phyloP scores from a whole-genome alignment of 30 jellyfish, hydroid and myxozoan genomes.

The Aurelia coerulea region DNA sequence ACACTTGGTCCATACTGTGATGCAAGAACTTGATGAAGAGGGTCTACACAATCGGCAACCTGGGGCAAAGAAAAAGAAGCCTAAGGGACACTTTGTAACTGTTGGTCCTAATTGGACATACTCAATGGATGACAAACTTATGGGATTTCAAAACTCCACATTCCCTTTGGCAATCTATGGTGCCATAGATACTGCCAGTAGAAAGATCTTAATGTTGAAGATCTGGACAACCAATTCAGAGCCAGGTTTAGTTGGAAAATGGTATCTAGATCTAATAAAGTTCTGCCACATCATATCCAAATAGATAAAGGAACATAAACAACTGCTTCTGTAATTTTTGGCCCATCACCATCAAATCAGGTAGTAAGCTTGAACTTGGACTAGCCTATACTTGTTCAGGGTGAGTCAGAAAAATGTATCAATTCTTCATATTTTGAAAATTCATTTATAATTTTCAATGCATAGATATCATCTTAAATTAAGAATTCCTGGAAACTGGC shows the following conservation, averaged over 20 bases:
- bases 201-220: conserved; percentile 39
- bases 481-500: too few relatives aligned
- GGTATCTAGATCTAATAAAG: conserved; percentile 64
- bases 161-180: conserved; percentile 78
- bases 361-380: background rate
- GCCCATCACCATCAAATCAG: conserved; percentile 69
- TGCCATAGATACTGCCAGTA: conserved; percentile 66
- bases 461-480: too few relatives aligned
- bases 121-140: conserved; percentile 72
- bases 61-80: conserved; percentile 13
- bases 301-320: conserved; percentile 72
- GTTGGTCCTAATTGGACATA: conserved; percentile 39
- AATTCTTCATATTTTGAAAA: too few relatives aligned
- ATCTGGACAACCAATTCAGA: conserved; percentile 37
- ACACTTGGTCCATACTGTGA: conserved; percentile 36
- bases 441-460: too few relatives aligned
- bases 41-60: conserved; percentile 20
- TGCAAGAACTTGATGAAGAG: conserved; percentile 32
- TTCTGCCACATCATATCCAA: conserved; percentile 15
- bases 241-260: conserved; percentile 49
- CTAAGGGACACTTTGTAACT: conserved; percentile 34
- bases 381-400: too few relatives aligned
- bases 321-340: conserved; percentile 56
- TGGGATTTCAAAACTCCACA: conserved; percentile 64
- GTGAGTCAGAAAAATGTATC: too few relatives aligned